Conservation (phyloP, 2,888 invertebrate genomes). For the Peribatodes rhomboidaria region DNA sequence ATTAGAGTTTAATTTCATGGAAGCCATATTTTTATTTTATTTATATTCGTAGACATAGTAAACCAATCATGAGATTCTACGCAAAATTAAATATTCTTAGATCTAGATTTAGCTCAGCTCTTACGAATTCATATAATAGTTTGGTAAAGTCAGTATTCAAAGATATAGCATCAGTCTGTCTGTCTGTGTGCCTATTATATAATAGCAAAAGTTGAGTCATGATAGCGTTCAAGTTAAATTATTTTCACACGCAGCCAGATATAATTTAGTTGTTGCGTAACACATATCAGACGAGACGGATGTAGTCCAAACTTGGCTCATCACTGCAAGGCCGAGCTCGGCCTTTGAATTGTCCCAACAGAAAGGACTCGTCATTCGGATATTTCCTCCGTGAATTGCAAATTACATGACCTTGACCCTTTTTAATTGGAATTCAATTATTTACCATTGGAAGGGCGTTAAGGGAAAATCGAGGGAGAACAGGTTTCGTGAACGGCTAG, state of each 20-base stretch:
- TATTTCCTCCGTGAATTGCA: conserved; percentile 21
- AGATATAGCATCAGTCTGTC: no score
- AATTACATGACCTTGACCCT: conserved; percentile 22
- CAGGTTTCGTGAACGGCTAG: conserved; percentile 3
- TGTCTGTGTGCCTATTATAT: no score
- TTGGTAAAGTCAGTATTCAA: no score
- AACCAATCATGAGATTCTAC: no score
- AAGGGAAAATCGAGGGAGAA: conserved; percentile 1
- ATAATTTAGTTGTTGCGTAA: neutral
- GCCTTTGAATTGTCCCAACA: conserved; percentile 6
- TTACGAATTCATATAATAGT: no score
- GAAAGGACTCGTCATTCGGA: conserved; percentile 12
- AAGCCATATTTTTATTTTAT: neutral
- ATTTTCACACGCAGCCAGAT: neutral
- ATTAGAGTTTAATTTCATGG: conserved; percentile 8
- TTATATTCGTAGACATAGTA: no score
- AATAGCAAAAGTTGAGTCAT: no score
- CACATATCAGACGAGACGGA: neutral
- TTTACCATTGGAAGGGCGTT: conserved; percentile 18
- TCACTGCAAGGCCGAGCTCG: conserved; percentile 11
- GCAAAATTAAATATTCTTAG: no score
- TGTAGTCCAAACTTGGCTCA: conserved; percentile 3
- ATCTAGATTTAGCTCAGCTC: no score
- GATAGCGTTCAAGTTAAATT: neutral
- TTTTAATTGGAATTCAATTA: conserved; percentile 29